phyloP scores from a whole-genome alignment of 2,797 vertebrate genomes.

The Ispidina lecontei region DNA sequence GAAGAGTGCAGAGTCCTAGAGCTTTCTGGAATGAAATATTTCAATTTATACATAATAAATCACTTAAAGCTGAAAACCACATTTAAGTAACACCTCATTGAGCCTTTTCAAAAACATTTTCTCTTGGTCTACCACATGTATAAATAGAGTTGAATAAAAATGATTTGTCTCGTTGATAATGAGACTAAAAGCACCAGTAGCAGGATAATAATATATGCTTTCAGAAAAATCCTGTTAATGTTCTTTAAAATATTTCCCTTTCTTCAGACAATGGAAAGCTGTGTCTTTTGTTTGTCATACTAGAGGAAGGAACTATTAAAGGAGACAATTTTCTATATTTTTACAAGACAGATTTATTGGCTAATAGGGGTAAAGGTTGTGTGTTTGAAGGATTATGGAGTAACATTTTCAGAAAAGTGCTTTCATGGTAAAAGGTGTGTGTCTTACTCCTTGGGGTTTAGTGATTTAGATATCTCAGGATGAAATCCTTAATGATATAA shows the following conservation, averaged over 20 bases:
- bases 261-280: background rate
- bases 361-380: background rate
- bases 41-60: slow-evolving; percentile 59
- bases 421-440: background rate
- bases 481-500: background rate
- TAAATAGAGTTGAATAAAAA: slow-evolving; percentile 52
- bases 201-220: background rate
- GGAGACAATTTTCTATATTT: background rate
- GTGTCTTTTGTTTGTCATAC: background rate
- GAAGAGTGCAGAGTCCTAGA: background rate
- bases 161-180: slow-evolving; percentile 47
- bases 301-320: background rate
- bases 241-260: background rate
- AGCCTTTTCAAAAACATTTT: slow-evolving; percentile 60
- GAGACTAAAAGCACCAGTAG: slow-evolving; percentile 40
- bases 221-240: background rate
- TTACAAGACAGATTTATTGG: background rate
- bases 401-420: background rate
- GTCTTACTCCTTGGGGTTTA: background rate
- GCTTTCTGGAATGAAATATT: slow-evolving; percentile 21
- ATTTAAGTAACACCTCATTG: slow-evolving; percentile 55
- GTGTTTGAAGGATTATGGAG: background rate
- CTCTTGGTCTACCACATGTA: slow-evolving; percentile 43
- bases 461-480: background rate
- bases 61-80: slow-evolving; percentile 49